Base-by-base conservation (phyloP, 1,140 invertebrate species). In the Diachasma alloeum region DNA sequence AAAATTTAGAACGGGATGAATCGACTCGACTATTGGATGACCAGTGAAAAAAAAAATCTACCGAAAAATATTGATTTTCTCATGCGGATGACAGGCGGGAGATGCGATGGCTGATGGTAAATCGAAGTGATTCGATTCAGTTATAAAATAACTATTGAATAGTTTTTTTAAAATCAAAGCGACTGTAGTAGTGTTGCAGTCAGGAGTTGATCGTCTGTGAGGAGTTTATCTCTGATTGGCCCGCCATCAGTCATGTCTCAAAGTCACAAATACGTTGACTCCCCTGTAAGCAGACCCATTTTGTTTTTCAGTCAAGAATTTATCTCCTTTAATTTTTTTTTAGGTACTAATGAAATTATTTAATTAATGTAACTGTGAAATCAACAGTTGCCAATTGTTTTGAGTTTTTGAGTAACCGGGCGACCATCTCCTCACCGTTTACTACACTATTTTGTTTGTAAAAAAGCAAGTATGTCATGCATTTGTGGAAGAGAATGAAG, bases 241-340 rank as follows among this genome's bases (percentile, higher is more conserved):
- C 82, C 81, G 81, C 83, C 83, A 85, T 84, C 83, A 83, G 84
- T 85, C 80, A 84, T 84, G 83, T 84, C 82, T 82, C 84, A 87
- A 83, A 87, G 83, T 89, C 87, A 89, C 87, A 89, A 89, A 84
- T 89, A 89, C 79, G 88, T 89, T 79, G 88, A 89, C 77, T 89
- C 88, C 82, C 88, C 88, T 89, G 88, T 80, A 89, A 89, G 86
- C 87, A 89, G 82, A 89, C 85, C 80, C 82, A 85, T 80, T 78
- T 68, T 24, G 36, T 68, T 42, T 68, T 83, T 88, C 83, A 89
- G 81, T 85, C 78, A 78, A 72, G 39, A 71, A 69, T 70, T 44
- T 75, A 70, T 71, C 31, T 31, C 42, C 10, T 42, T 9, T 1
- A 42, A 42, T 42, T 70, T 31, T 69, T 69, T 69, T 36, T 22